Percentiles rank a stretch among this genome's conserved stretches.
phyloP scores from a whole-genome alignment of 2,888 invertebrate genomes.

The Melolontha melolontha region DNA sequence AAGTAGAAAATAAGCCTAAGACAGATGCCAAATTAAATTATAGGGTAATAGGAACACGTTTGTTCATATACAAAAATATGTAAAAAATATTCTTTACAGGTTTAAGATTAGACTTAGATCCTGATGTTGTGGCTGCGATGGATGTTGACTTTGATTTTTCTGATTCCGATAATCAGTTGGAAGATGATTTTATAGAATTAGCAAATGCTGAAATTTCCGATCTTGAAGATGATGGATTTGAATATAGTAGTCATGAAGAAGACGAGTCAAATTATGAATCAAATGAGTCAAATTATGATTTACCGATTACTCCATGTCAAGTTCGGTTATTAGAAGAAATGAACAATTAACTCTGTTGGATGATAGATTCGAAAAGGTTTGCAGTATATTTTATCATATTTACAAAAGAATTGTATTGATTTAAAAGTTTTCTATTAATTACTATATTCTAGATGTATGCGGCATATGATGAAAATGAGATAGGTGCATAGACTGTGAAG shows the following conservation, averaged over 20 bases:
- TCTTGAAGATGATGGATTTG: slow-evolving; percentile 65
- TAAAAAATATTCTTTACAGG: slow-evolving; percentile 56
- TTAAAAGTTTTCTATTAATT: slow-evolving; percentile 30
- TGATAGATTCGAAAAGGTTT: slow-evolving; percentile 87
- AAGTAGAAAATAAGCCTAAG: slow-evolving; percentile 55
- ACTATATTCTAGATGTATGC: slow-evolving; percentile 73
- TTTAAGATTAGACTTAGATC: slow-evolving; percentile 82
- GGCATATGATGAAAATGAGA: slow-evolving; percentile 88
- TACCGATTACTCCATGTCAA: slow-evolving; percentile 94
- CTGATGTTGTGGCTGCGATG: slow-evolving; percentile 91
- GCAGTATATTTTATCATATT: slow-evolving; percentile 11
- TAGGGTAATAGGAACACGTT: slow-evolving; percentile 65
- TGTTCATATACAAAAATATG: slow-evolving; percentile 1
- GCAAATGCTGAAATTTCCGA: slow-evolving; percentile 75
- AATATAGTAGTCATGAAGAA: slow-evolving; percentile 57
- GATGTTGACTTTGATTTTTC: slow-evolving; percentile 93
- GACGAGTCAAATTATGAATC: slow-evolving; percentile 57
- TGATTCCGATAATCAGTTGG: slow-evolving; percentile 85
- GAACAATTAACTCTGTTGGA: slow-evolving; percentile 86
- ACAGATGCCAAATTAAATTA: slow-evolving; percentile 57
- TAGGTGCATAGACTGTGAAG: slow-evolving; percentile 92
- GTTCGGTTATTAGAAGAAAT: slow-evolving; percentile 88
- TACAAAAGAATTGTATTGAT: slow-evolving; percentile 9
- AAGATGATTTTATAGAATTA: slow-evolving; percentile 91
- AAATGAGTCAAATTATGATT: slow-evolving; percentile 80